A percentile compares a stretch with the other conserved stretches of the same genome.
Conservation (phyloP, 2,797 vertebrate genomes). For the Delichon dasypus region DNA sequence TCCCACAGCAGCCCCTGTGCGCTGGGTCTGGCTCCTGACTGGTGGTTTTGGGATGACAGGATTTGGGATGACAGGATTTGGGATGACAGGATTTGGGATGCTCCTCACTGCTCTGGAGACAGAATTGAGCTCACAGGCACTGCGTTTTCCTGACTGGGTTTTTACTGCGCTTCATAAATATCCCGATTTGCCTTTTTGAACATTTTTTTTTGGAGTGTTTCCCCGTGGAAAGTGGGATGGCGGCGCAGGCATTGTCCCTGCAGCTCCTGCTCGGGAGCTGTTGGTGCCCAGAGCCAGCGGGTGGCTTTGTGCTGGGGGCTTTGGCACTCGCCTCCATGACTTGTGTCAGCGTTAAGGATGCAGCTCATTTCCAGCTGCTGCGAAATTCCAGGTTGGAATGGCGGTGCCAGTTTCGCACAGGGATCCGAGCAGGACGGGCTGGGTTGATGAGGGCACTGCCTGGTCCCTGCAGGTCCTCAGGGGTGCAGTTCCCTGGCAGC, state of each 20-base stretch:
- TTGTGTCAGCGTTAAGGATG: neutral
- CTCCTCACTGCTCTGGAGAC: neutral
- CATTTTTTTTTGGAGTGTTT: neutral
- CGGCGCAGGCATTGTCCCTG: neutral
- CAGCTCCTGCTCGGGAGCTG: neutral
- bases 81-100: neutral
- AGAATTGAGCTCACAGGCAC: neutral
- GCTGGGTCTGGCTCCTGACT: neutral
- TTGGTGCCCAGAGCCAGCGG: neutral
- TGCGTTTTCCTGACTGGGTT: accelerated
- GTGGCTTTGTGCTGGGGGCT: neutral
- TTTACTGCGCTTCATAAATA: neutral
- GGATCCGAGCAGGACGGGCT: neutral
- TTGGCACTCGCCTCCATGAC: neutral
- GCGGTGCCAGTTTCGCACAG: neutral
- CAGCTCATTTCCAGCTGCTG: neutral
- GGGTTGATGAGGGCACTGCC: neutral
- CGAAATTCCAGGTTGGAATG: neutral
- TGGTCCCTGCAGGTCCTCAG: neutral
- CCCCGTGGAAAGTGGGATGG: neutral
- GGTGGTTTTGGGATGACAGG: neutral
- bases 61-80: too few relatives aligned
- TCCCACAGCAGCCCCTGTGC: neutral
- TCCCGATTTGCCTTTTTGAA: neutral
- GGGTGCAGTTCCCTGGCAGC: constrained; percentile 76